Evolutionary conservation across 2,113 vertebrate species (phyloP).

Genomic region (Anser cygnoides): DNA sequence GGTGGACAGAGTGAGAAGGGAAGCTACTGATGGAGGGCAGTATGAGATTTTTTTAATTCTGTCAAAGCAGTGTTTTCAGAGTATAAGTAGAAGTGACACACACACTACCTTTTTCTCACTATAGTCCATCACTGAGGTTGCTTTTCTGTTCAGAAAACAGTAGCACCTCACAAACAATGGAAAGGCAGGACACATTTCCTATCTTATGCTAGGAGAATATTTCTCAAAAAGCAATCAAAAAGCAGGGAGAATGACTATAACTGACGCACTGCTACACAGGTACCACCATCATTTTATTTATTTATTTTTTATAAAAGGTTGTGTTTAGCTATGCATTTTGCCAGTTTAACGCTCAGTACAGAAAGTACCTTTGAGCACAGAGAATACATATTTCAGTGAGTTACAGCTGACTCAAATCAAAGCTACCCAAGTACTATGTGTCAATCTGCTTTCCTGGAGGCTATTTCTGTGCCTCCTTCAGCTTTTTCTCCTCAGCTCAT

Average conservation of each 20-base stretch:
- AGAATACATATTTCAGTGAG: not conserved
- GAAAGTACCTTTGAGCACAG: constrained; percentile 7
- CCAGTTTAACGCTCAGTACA: not conserved
- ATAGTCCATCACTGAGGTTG: accelerated
- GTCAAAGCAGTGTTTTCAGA: not conserved
- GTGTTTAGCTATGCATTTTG: not conserved
- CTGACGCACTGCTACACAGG: not conserved
- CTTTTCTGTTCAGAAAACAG: not conserved
- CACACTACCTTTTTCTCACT: not conserved
- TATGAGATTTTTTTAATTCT: not conserved
- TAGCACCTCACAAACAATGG: accelerated
- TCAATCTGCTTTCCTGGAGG: not conserved
- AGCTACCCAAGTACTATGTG: not conserved
- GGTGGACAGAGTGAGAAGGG: not conserved
- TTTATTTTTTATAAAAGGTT: not conserved
- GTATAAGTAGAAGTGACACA: not conserved
- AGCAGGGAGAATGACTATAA: not conserved
- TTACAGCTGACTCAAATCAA: constrained; percentile 33
- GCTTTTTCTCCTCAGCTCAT: not conserved
- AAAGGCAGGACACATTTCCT: not conserved
- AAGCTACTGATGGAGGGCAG: not conserved
- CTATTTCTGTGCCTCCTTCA: constrained; percentile 25
- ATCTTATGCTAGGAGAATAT: not conserved
- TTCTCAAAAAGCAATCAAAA: not conserved
- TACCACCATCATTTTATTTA: not conserved